Percentiles rank a stretch among this genome's conserved stretches.
Evolutionary conservation across 2,797 vertebrate genomes (phyloP).

Genomic region (Clamator glandarius): DNA sequence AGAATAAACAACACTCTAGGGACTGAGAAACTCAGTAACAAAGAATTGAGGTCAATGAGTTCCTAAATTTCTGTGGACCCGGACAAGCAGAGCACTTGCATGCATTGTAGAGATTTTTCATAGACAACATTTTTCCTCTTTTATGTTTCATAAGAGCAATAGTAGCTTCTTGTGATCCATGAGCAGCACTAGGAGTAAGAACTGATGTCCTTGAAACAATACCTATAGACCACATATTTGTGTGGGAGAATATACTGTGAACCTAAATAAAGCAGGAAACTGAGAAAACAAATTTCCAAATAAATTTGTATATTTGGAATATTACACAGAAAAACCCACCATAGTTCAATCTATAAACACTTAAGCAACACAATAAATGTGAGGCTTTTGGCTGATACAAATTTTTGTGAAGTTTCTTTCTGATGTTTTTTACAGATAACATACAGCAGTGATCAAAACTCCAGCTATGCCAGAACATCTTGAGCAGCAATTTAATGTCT

Average conservation of each 20-base stretch:
- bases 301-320: background rate
- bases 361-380: background rate
- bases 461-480: background rate
- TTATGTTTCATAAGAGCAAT: background rate
- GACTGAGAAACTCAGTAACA: background rate
- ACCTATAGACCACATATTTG: background rate
- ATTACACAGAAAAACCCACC: background rate
- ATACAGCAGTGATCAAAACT: background rate
- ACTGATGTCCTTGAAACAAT: background rate
- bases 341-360: background rate
- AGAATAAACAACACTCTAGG: constrained; percentile 29
- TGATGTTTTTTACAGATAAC: background rate
- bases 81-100: background rate
- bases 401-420: background rate
- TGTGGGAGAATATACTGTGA: background rate
- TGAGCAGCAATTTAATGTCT: background rate
- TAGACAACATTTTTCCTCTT: background rate
- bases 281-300: background rate
- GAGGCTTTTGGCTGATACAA: background rate
- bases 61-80: constrained; percentile 13
- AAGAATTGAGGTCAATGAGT: constrained; percentile 38
- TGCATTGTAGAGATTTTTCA: background rate
- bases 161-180: background rate
- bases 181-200: background rate
- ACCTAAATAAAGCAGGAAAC: background rate